Evolutionary conservation across 2,888 invertebrate genomes (phyloP).

Genomic region (Dryococelus australis): DNA sequence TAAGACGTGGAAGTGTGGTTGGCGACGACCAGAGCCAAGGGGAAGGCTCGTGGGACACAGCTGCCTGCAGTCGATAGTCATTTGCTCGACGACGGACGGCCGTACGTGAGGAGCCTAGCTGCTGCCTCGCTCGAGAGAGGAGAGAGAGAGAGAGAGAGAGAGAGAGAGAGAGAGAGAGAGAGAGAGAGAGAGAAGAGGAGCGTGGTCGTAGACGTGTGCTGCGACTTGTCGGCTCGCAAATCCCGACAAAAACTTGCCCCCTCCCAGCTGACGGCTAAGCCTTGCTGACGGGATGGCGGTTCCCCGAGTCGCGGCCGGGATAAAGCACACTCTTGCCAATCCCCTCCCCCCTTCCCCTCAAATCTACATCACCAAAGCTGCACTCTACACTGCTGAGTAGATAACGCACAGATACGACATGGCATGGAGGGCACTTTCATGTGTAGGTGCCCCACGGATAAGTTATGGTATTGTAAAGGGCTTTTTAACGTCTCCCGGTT

Average conservation of each 20-base stretch:
- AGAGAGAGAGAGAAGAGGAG: not conserved
- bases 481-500: no score
- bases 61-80: not conserved
- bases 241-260: not conserved
- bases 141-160: not conserved
- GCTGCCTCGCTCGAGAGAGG: not conserved
- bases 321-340: not conserved
- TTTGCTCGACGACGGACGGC: not conserved
- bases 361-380: not conserved
- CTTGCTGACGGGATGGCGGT: not conserved
- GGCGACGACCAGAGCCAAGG: no score
- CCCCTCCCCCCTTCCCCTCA: no score
- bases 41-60: no score
- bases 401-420: no score
- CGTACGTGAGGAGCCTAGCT: not conserved
- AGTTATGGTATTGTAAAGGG: no score
- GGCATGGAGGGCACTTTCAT: no score
- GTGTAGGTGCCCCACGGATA: no score
- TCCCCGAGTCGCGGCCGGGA: not conserved
- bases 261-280: not conserved
- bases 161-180: no score
- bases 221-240: conserved; percentile 1
- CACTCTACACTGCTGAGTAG: not conserved
- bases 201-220: not conserved
- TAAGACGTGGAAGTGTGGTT: no score